Conservation (phyloP, 2,888 invertebrate genomes). For the Cantharis nigra region DNA sequence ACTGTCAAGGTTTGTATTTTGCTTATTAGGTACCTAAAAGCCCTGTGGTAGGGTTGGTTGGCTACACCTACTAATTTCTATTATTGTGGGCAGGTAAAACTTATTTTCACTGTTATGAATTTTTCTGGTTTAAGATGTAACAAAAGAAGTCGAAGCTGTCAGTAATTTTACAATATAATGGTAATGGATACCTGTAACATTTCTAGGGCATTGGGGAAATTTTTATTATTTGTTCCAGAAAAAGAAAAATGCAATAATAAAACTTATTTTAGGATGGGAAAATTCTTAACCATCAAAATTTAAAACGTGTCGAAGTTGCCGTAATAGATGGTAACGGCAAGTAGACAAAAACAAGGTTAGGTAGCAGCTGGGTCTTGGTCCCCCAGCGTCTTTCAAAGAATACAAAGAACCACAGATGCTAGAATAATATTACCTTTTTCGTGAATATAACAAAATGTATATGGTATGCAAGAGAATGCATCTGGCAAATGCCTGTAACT, state of each 20-base stretch:
- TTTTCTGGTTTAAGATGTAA: not conserved
- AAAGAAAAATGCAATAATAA: no score
- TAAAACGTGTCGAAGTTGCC: not conserved
- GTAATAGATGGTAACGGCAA: not conserved
- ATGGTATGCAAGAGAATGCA: no score
- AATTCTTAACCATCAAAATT: not conserved
- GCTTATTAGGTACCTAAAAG: no score
- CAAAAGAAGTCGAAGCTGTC: not conserved
- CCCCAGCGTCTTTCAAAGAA: not conserved
- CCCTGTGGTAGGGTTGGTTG: not conserved
- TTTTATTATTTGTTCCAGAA: no score
- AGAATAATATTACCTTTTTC: no score
- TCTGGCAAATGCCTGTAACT: no score
- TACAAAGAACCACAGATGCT: no score
- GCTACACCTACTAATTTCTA: not conserved
- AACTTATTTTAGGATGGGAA: not conserved
- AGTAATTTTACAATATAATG: no score
- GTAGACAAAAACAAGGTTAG: not conserved
- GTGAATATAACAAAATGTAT: no score
- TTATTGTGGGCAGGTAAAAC: not conserved
- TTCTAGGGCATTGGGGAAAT: no score
- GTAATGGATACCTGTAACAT: no score
- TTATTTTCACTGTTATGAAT: not conserved
- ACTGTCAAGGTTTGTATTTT: not conserved
- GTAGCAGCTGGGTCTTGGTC: not conserved